These are phyloP conservation scores for Cygnus atratus DNA, from an alignment of 2,113 vertebrate genomes.

Conservation along the genomic window DNA sequence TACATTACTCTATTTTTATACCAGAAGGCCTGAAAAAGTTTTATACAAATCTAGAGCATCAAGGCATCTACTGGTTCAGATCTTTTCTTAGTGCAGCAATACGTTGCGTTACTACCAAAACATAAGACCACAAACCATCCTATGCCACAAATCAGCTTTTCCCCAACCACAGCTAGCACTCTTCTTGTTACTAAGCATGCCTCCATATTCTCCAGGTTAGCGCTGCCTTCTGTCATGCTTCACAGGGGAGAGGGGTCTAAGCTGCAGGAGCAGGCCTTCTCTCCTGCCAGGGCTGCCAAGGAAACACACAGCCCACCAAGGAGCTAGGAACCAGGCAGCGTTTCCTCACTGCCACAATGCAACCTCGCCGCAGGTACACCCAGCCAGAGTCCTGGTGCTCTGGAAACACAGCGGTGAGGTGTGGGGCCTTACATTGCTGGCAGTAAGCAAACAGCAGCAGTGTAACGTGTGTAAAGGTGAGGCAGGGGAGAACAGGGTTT, in stretches of 20 bases:
- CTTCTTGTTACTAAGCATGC: neutral
- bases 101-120: neutral
- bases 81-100: neutral
- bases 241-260: neutral
- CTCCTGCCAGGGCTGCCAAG: neutral
- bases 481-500: neutral
- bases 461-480: neutral
- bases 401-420: rapidly evolving
- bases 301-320: neutral
- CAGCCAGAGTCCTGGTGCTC: neutral
- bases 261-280: neutral
- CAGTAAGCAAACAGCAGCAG: neutral
- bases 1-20: neutral
- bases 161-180: too few relatives aligned
- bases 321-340: too few relatives aligned
- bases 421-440: neutral
- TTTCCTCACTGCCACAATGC: neutral
- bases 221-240: neutral
- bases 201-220: neutral
- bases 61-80: neutral
- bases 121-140: neutral
- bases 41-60: neutral
- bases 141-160: neutral
- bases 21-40: neutral
- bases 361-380: neutral